These are phyloP conservation scores for Dolichopus griseipennis DNA, from an alignment of 2,888 invertebrate genomes.

Conservation along the genomic window DNA sequence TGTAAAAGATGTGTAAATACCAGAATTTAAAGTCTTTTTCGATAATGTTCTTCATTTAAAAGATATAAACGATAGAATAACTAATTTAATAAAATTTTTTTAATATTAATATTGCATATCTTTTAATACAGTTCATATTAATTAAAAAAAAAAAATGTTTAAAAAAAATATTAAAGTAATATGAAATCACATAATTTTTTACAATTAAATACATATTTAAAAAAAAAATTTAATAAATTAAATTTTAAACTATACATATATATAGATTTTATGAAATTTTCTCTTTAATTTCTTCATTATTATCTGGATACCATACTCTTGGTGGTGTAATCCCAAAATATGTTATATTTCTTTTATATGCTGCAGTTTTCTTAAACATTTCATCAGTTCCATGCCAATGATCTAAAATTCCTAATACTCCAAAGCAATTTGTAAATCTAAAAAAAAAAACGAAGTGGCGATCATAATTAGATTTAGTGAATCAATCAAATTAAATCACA, in stretches of 20 bases:
- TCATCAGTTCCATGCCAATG: conserved; percentile 74
- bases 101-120: too few relatives aligned
- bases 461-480: too few relatives aligned
- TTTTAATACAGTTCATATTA: too few relatives aligned
- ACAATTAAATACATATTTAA: background rate
- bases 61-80: too few relatives aligned
- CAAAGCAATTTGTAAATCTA: conserved; percentile 78
- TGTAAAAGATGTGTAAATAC: too few relatives aligned
- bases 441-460: too few relatives aligned
- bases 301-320: conserved; percentile 58
- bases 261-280: background rate
- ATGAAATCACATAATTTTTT: background rate
- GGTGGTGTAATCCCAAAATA: conserved; percentile 59
- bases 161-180: background rate
- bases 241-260: too few relatives aligned
- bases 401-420: conserved; percentile 72
- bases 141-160: too few relatives aligned
- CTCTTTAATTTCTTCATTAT: conserved; percentile 2
- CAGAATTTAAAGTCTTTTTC: too few relatives aligned
- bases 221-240: background rate
- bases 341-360: conserved; percentile 63
- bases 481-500: background rate
- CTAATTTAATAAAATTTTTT: too few relatives aligned
- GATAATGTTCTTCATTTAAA: too few relatives aligned
- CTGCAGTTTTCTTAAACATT: conserved; percentile 61